Percentiles rank a stretch among this genome's conserved stretches.
phyloP scores from a whole-genome alignment of 2,888 invertebrate species.

The Ochropleura leucogaster region DNA sequence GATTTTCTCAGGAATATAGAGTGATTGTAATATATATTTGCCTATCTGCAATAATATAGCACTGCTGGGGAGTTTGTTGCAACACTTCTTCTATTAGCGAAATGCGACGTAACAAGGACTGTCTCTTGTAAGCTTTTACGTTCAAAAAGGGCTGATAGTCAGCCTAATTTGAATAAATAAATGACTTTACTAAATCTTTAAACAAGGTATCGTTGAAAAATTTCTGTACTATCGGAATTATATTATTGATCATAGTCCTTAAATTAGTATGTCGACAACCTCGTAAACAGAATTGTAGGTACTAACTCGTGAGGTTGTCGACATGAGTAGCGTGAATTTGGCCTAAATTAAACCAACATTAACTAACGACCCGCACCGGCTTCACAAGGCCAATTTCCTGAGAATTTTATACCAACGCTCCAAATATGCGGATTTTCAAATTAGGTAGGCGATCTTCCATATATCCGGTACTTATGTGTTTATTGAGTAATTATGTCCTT shows the following conservation, averaged over 20 bases:
- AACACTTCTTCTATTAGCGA: too few species aligned
- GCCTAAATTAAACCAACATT: background rate
- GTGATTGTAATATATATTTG: background rate
- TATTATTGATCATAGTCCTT: background rate
- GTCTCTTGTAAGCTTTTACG: too few species aligned
- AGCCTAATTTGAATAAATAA: too few species aligned
- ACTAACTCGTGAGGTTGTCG: background rate
- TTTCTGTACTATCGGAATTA: background rate
- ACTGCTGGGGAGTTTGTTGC: too few species aligned
- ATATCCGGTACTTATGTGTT: background rate
- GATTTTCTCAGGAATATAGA: background rate
- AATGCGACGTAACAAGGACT: too few species aligned
- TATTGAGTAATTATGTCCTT: background rate
- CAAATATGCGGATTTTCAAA: background rate
- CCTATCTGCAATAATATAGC: too few species aligned
- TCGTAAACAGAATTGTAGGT: background rate
- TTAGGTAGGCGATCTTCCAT: background rate
- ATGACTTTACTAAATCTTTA: too few species aligned
- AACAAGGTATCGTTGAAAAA: too few species aligned
- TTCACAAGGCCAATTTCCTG: background rate
- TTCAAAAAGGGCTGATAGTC: too few species aligned
- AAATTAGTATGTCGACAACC: background rate
- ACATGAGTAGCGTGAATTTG: background rate
- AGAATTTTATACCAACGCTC: background rate
- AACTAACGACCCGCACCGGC: background rate